Evolutionary conservation across 2,888 invertebrate species (phyloP).

Genomic region (Physocephala rufipes): DNA sequence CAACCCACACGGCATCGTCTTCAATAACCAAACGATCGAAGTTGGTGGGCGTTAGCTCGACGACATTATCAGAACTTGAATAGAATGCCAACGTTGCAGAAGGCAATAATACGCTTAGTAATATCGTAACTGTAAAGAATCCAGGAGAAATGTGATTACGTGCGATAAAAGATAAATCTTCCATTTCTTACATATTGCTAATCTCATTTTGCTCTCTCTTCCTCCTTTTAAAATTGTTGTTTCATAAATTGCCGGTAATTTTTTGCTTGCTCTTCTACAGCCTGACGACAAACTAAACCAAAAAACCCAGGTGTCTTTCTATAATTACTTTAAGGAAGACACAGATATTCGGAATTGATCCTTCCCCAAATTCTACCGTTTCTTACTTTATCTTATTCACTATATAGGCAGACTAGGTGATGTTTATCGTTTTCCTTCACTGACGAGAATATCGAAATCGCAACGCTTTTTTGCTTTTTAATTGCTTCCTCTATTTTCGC

Average conservation of each 20-base stretch:
- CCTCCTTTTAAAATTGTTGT: conserved; percentile 10
- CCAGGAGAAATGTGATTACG: no score
- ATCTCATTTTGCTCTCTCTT: conserved; percentile 28
- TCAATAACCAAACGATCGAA: conserved; percentile 85
- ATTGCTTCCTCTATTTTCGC: conserved; percentile 22
- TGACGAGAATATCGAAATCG: conserved; percentile 14
- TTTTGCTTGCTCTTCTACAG: conserved; percentile 24
- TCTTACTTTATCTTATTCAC: no score
- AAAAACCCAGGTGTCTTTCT: no score
- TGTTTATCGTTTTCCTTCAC: conserved; percentile 8
- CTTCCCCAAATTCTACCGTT: no score
- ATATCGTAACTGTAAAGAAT: conserved; percentile 35
- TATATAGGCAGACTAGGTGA: no score
- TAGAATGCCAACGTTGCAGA: conserved; percentile 68
- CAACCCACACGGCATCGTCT: conserved; percentile 90
- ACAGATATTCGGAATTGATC: no score
- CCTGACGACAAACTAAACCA: no score
- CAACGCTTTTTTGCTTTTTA: conserved; percentile 20
- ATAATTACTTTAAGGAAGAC: no score
- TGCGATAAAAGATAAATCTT: neutral
- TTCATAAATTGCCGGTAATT: conserved; percentile 28
- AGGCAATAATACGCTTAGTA: conserved; percentile 44
- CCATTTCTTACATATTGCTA: conserved; percentile 34
- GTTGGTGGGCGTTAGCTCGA: conserved; percentile 86
- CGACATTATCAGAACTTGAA: conserved; percentile 78